phyloP scores from a whole-genome alignment of 1,140 invertebrate species.

The Fopius arisanus region DNA sequence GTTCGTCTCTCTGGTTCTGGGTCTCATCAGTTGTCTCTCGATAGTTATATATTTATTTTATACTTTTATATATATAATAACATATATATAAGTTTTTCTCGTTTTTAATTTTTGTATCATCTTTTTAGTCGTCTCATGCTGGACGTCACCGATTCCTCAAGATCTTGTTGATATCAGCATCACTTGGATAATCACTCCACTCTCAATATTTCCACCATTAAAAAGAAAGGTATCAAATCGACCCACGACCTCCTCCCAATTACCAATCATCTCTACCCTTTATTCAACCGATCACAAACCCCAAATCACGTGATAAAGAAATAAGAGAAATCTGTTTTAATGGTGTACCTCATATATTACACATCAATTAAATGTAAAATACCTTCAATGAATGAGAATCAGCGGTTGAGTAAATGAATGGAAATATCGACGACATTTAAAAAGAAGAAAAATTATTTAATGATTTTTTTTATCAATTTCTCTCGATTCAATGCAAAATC shows the following conservation, averaged over 20 bases:
- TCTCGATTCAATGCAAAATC: background rate
- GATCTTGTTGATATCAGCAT: background rate
- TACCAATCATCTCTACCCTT: background rate
- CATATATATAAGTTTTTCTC: constrained; percentile 21
- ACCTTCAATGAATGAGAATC: background rate
- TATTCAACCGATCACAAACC: background rate
- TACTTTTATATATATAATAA: constrained; percentile 18
- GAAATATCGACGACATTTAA: background rate
- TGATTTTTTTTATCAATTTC: background rate
- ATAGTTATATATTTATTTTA: constrained; percentile 24
- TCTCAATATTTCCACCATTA: background rate
- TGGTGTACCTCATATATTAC: constrained; percentile 1
- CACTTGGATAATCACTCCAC: background rate
- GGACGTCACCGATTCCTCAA: background rate
- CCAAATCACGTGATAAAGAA: background rate
- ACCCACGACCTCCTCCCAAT: background rate
- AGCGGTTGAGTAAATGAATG: background rate
- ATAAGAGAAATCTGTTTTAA: background rate
- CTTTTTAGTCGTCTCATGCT: background rate
- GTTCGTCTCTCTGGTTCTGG: background rate
- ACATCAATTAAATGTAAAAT: background rate
- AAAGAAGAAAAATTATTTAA: background rate
- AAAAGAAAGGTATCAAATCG: background rate
- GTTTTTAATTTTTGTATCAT: background rate
- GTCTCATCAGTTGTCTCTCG: constrained; percentile 2